Base-by-base conservation (phyloP, 2,113 vertebrate species). In the Istiophorus platypterus region DNA sequence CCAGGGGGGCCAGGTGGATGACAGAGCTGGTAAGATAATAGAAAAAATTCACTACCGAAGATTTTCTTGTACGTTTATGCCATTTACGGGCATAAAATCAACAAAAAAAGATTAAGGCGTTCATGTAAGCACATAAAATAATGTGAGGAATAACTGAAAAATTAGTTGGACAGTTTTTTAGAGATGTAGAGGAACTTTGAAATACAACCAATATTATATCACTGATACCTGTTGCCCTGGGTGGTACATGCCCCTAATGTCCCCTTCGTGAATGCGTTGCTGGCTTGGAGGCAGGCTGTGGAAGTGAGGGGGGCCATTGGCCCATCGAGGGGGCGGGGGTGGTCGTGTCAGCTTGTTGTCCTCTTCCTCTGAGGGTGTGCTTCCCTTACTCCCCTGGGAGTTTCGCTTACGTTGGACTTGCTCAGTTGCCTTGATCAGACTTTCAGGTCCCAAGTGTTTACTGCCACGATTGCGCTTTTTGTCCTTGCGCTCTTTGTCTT, bases 401-500 rank as follows among this genome's bases (percentile, higher is more conserved):
- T 15, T 51, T 87, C 3, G 93, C 95, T 94, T 97, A 82, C 86
- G 96, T 13, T 58, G 96, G 78, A 29, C 92, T 57, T 96, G 96
- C 92, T 92, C 96, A 63, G 94, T 95, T 88, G 93, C 95, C 76
- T 61, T 95, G 93, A 77, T 96, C 94, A 45, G 94, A 57, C 88
- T 97, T 91, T 95, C 95, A 67, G 3, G 96, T 89, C 85, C 97
- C 67, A 95, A 78, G 91, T 94, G 8, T 91, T 88, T 73, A 88
- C 78, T 68, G 89, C 92, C 72, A 2, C 97, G 96, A 22, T 91
- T 95, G 61, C 96, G 95, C 77, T 96, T 97, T 84, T 96, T 97
- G 72, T 97, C 97, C 62, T 97, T 96, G 67, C 96, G 96, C 37
- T 98, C 98, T 24, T 92, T 92, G 78, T 96, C 95, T 0, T 99